These are phyloP conservation scores for Potorous gilbertii DNA, from an alignment of 2,797 vertebrate species.

Conservation along the genomic window DNA sequence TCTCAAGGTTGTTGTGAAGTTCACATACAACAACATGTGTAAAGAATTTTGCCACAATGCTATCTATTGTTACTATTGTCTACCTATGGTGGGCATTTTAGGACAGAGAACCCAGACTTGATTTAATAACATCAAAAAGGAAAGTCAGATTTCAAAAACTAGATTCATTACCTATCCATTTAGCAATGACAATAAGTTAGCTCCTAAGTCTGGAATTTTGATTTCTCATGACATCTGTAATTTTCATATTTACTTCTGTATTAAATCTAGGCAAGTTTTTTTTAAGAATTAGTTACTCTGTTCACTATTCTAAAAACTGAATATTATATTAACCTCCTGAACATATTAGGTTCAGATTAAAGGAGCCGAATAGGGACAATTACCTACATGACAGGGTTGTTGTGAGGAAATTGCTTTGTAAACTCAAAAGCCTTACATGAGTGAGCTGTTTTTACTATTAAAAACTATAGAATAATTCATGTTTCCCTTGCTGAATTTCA, in stretches of 20 bases:
- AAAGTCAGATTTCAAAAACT: slow-evolving; percentile 30
- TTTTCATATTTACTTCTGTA: slow-evolving; percentile 18
- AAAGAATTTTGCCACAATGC: background rate
- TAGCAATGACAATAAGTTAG: slow-evolving; percentile 32
- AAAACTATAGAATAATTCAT: background rate
- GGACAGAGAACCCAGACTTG: background rate
- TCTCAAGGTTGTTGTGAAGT: background rate
- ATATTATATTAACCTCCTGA: slow-evolving; percentile 31
- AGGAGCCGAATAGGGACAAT: slow-evolving; percentile 2
- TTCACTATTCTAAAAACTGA: slow-evolving; percentile 13
- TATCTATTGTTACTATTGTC: background rate
- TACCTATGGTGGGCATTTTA: slow-evolving; percentile 8
- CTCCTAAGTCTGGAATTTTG: slow-evolving; percentile 29
- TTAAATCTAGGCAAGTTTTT: slow-evolving; percentile 25
- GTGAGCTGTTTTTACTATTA: background rate
- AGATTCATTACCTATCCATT: slow-evolving; percentile 3
- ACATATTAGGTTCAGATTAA: slow-evolving; percentile 11
- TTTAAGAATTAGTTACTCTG: background rate
- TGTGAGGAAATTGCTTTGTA: background rate
- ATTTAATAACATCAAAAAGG: background rate
- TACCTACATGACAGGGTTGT: background rate
- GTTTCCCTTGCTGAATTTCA: background rate
- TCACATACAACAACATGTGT: background rate
- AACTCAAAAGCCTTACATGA: background rate
- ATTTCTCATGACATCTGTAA: slow-evolving; percentile 41